phyloP scores from a whole-genome alignment of 1,140 invertebrate genomes.

The Maniola jurtina region DNA sequence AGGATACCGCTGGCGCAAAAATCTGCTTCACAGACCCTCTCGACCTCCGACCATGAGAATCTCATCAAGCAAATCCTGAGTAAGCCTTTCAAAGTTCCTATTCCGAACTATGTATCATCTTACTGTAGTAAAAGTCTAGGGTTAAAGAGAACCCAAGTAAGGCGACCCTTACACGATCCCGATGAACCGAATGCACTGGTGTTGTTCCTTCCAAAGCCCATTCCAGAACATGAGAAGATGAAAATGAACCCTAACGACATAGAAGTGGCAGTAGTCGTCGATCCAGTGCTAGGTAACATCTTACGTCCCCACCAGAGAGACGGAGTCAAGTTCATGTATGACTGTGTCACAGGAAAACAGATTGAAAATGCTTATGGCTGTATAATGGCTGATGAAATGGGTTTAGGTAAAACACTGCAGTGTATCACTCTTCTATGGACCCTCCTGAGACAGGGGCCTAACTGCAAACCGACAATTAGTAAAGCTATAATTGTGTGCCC shows the following conservation, averaged over 20 bases:
- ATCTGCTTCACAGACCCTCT: constrained; percentile 52
- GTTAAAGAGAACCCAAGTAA: constrained; percentile 70
- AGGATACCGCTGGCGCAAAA: constrained; percentile 61
- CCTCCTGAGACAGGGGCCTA: constrained; percentile 90
- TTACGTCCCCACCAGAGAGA: constrained; percentile 98
- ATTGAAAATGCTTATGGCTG: constrained; percentile 95
- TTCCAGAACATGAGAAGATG: constrained; percentile 91
- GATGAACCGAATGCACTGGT: constrained; percentile 95
- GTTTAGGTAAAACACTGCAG: constrained; percentile 97
- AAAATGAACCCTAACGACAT: constrained; percentile 83
- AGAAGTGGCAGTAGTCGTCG: constrained; percentile 95
- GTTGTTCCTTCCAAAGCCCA: constrained; percentile 89
- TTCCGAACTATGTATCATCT: constrained; percentile 91
- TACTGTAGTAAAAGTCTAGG: constrained; percentile 83
- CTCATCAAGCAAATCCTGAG: constrained; percentile 90
- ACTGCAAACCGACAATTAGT: constrained; percentile 91
- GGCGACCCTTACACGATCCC: constrained; percentile 93
- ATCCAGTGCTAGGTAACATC: constrained; percentile 93
- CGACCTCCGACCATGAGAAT: constrained; percentile 78
- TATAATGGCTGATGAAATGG: constrained; percentile 99
- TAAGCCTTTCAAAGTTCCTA: constrained; percentile 97
- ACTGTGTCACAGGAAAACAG: constrained; percentile 96
- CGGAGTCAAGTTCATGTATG: constrained; percentile 99
- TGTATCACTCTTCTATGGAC: constrained; percentile 99
- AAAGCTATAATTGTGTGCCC: constrained; percentile 98